Evolutionary conservation across 2,888 invertebrate genomes (phyloP), one percentile per base, ranked within the genome.

Genomic region (Suillia variegata): DNA sequence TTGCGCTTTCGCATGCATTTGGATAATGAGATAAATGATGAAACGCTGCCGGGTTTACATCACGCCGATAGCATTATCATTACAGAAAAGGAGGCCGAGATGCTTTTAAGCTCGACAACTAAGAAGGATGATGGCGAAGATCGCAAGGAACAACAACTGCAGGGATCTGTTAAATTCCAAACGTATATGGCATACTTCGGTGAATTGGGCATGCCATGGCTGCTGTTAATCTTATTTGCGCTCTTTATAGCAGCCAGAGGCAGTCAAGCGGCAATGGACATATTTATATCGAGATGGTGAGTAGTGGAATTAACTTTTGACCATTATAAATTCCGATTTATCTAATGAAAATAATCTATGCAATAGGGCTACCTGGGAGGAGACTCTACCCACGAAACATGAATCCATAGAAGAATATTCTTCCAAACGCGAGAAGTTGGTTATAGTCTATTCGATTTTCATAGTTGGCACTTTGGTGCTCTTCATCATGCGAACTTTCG

Each of bases 201-300:
- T 6, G 75, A 85, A 0, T 82, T 86, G 1, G 83, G 86, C 0
- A 87, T 87, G 18, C 67, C 71, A 0, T 62, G 71, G 21, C 45
- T 76, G 10, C 68, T 81, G 8, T 24, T 66, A 0, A 38, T 73
- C 3, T 69, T 80, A 8, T 81, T 84, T 62, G 0, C 84, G 0
- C 73, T 87, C 0, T 84, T 89, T 48, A 3, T 88, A 0, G 21
- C 88, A 6, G 85, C 89, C 0, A 89, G 92, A 74, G 79, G 80
- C 0, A 79, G 86, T 0, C 88, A 88, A 3, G 89, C 89, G n/a
- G 85, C 85, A 0, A 85, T 87, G 15, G 93, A 93, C 68, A 90
- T 85, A 65, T 93, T 91, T 85, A 84, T 92, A 0, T 88, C 90
- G 68, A 88, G 85, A 72, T 92, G 91, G 91, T 88, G 73, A 65